Evolutionary conservation across 2,113 vertebrate genomes (phyloP).

Genomic region (Rattus rattus): DNA sequence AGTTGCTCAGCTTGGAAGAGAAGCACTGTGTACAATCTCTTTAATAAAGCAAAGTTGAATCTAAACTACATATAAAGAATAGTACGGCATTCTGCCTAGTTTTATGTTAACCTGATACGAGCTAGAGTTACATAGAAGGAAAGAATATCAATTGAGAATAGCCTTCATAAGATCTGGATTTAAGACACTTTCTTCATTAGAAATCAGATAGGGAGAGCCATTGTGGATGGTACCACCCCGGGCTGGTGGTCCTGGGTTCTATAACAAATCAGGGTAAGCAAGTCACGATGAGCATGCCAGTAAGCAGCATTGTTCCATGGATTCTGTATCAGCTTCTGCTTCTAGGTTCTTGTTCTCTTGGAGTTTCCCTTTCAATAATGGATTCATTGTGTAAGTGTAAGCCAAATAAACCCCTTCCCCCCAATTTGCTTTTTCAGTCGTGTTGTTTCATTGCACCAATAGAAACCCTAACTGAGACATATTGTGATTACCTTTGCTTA

Average conservation of each 20-base stretch:
- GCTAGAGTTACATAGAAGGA: background rate
- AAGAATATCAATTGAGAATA: background rate
- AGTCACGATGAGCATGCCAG: background rate
- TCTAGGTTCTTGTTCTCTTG: background rate
- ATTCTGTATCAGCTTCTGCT: background rate
- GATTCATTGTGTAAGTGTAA: background rate
- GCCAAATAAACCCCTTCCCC: background rate
- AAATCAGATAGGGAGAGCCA: background rate
- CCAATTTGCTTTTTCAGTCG: background rate
- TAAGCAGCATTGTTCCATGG: background rate
- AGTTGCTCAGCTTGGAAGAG: background rate
- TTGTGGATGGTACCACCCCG: background rate
- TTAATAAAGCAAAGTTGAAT: background rate
- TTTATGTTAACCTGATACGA: background rate
- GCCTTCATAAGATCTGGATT: background rate
- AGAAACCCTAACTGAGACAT: background rate
- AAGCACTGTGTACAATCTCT: background rate
- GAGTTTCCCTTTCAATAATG: background rate
- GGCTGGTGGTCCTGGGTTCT: background rate
- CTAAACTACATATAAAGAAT: background rate
- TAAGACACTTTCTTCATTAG: background rate
- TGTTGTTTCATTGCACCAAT: background rate
- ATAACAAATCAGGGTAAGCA: background rate
- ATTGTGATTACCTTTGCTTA: background rate
- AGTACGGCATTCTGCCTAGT: background rate